Conservation (phyloP, 1,140 invertebrate species). For the Heterodera carotae region DNA sequence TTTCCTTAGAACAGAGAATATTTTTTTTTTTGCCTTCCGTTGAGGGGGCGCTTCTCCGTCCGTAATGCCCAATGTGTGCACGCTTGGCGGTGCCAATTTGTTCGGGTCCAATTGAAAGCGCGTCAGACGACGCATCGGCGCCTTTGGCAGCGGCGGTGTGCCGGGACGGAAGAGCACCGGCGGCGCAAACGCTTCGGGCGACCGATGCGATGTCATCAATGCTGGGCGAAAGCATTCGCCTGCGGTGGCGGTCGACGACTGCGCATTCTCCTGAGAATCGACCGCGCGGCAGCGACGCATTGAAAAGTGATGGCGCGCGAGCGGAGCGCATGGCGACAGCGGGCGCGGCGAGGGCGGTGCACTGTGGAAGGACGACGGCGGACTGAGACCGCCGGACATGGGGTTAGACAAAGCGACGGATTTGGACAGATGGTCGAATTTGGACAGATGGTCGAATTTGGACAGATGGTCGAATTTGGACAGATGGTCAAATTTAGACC, state of each 20-base stretch:
- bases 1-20: too few species aligned
- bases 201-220: background rate
- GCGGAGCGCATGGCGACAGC: background rate
- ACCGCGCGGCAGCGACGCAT: conserved; percentile 12
- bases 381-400: background rate
- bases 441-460: too few species aligned
- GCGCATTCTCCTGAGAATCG: background rate
- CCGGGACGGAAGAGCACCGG: conserved; percentile 14
- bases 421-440: background rate
- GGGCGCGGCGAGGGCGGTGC: background rate
- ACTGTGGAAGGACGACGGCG: background rate
- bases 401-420: background rate
- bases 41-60: conserved; percentile 32
- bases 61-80: conserved; percentile 21
- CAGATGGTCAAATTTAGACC: too few species aligned
- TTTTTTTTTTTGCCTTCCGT: conserved; percentile 24
- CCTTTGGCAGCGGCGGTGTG: conserved; percentile 14
- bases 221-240: background rate
- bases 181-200: background rate
- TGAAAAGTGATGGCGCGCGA: background rate
- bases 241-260: background rate
- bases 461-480: too few species aligned
- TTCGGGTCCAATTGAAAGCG: conserved; percentile 19
- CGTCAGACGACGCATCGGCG: conserved; percentile 4
- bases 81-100: conserved; percentile 12